Conservation (phyloP, 2,888 invertebrate species). For the Allophyes oxyacanthae region DNA sequence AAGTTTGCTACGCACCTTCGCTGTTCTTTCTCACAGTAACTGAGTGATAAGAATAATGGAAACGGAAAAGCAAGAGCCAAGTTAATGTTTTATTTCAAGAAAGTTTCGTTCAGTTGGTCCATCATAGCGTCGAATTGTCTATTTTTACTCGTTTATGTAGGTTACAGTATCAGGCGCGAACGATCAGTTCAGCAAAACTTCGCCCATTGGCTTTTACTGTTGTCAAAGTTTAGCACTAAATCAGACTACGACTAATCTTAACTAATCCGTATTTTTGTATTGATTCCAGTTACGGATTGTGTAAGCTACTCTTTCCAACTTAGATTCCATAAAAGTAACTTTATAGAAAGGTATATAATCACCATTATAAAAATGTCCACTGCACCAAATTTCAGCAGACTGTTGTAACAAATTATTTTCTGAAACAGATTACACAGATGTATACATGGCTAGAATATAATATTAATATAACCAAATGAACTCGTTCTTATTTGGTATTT, state of each 20-base stretch:
- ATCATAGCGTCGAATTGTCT: conserved; percentile 33
- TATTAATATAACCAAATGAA: too few species aligned
- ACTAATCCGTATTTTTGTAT: conserved; percentile 55
- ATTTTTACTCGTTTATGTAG: conserved; percentile 59
- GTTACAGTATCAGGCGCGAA: conserved; percentile 68
- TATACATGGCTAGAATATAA: too few species aligned
- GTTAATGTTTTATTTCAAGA: conserved; percentile 44
- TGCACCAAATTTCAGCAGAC: too few species aligned
- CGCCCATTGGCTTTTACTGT: conserved; percentile 74
- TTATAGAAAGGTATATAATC: too few species aligned
- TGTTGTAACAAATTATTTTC: too few species aligned
- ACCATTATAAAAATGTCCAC: too few species aligned
- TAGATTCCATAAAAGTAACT: neutral
- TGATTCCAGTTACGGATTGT: conserved; percentile 20
- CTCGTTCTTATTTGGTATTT: too few species aligned
- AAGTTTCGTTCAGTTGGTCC: conserved; percentile 38
- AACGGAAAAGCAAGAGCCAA: conserved; percentile 33
- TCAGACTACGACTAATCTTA: conserved; percentile 66
- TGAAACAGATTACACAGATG: too few species aligned
- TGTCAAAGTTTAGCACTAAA: conserved; percentile 75
- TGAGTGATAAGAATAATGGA: conserved; percentile 37
- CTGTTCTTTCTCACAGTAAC: conserved; percentile 33
- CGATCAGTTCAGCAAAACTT: conserved; percentile 76
- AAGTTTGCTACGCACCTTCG: conserved; percentile 42
- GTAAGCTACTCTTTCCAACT: neutral